Conservation (phyloP, 2,888 invertebrate genomes). For the Tetragnatha montana region DNA sequence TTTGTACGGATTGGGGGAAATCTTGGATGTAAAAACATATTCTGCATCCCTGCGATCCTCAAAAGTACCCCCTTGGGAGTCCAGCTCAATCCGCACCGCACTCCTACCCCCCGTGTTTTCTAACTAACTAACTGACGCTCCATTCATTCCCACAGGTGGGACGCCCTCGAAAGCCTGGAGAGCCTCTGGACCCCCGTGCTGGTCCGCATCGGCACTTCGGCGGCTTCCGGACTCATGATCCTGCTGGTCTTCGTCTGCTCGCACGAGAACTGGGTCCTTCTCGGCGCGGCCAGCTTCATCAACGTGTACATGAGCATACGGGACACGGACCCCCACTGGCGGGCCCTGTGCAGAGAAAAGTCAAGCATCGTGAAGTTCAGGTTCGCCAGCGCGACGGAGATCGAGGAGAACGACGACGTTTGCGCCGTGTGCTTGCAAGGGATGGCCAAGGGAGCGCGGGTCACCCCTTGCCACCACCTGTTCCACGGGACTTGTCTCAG, state of each 20-base stretch:
- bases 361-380: constrained; percentile 79
- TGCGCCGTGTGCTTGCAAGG: constrained; percentile 85
- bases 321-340: constrained; percentile 74
- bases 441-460: constrained; percentile 83
- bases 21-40: too few relatives aligned
- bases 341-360: constrained; percentile 80
- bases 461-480: constrained; percentile 87
- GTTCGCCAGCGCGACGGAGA: constrained; percentile 81
- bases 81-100: too few relatives aligned
- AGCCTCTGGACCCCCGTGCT: constrained; percentile 83
- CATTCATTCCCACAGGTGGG: constrained; percentile 81
- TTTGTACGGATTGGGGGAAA: too few relatives aligned
- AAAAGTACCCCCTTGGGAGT: too few relatives aligned
- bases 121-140: constrained; percentile 73
- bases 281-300: constrained; percentile 68
- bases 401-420: constrained; percentile 84
- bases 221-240: constrained; percentile 71
- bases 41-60: too few relatives aligned
- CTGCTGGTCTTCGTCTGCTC: constrained; percentile 71
- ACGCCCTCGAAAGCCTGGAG: constrained; percentile 84
- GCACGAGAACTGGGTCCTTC: constrained; percentile 68
- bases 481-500: constrained; percentile 87
- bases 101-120: too few relatives aligned
- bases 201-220: constrained; percentile 74
- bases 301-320: constrained; percentile 69